Evolutionary conservation across 2,888 invertebrate species (phyloP).

Genomic region (Caenorhabditis macrosperma): DNA sequence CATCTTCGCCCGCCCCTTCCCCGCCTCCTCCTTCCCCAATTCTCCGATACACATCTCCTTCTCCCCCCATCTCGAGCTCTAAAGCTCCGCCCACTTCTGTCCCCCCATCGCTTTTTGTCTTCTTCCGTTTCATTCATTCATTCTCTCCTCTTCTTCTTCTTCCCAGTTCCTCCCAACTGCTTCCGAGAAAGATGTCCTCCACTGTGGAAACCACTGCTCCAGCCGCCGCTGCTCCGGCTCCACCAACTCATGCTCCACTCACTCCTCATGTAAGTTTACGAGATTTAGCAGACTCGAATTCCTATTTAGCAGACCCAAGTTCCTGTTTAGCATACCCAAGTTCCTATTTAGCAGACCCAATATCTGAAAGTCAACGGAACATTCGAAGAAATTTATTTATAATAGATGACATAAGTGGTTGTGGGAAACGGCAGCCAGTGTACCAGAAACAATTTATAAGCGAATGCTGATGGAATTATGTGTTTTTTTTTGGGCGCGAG

Average conservation of each 20-base stretch:
- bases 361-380: too few relatives aligned
- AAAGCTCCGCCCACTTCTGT: conserved; percentile 21
- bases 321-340: too few relatives aligned
- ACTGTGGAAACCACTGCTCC: too few relatives aligned
- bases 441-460: too few relatives aligned
- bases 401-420: too few relatives aligned
- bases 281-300: conserved; percentile 6
- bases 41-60: conserved; percentile 5
- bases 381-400: too few relatives aligned
- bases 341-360: too few relatives aligned
- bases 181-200: conserved; percentile 22
- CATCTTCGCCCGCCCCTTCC: conserved; percentile 10
- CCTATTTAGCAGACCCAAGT: too few relatives aligned
- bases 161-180: too few relatives aligned
- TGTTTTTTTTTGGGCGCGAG: too few relatives aligned
- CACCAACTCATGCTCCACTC: conserved; percentile 58
- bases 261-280: conserved; percentile 55
- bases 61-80: conserved; percentile 19
- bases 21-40: not conserved
- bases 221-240: conserved; percentile 21
- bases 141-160: conserved; percentile 6
- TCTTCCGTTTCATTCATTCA: conserved; percentile 42
- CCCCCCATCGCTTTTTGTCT: conserved; percentile 1
- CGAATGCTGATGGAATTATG: too few relatives aligned
- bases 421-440: too few relatives aligned